Evolutionary conservation across 1,140 invertebrate genomes (phyloP), one percentile per base, ranked within the genome.

Genomic region (Hesperophylax magnus): DNA sequence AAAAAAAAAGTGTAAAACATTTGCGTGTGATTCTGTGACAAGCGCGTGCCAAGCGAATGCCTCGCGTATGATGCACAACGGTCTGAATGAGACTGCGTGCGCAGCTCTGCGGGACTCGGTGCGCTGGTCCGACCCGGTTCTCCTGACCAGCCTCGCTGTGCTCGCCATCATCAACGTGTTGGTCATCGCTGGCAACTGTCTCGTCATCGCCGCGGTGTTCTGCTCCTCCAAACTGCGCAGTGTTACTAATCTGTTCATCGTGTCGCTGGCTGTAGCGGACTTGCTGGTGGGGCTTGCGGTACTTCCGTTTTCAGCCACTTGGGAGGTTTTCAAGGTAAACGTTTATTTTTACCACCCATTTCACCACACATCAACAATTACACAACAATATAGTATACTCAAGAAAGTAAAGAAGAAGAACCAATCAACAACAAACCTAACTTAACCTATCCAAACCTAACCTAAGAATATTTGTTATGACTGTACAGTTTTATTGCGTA

Each of bases 161-260:
- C 91, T 97, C 65, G 94, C 93, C 60, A 90, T 96, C 80, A 95
- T 98, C 85, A 95, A 96, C 88, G 92, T 96, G 14, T 93, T 97
- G 87, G 96, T 98, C 69, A 94, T 97, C 72, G 92, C 87, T 39
- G 88, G 97, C 69, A 98, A 99, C 90, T 94, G 94, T 84, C 91
- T 99, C 39, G 97, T 98, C 76, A 97, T 98, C 85, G 92, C 96
- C 71, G 97, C 97, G 72, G 97, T 99, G 47, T 95, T 96, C 86
- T 94, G 95, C 86, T 95, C 93, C 22, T 93, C 94, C 56, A 98
- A 98, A 87, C 91, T 98, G 67, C 92, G 96, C 61, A 97, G 96
- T 76, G 96, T 98, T 80, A 99, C 97, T 56, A 99, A 99, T 88
- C 93, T 97, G 86, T 98, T 98, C 89, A 98, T 99, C 85, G 92